These are phyloP conservation scores for Protula sp. DNA, from an alignment of 2,888 invertebrate species.

Conservation along the genomic window DNA sequence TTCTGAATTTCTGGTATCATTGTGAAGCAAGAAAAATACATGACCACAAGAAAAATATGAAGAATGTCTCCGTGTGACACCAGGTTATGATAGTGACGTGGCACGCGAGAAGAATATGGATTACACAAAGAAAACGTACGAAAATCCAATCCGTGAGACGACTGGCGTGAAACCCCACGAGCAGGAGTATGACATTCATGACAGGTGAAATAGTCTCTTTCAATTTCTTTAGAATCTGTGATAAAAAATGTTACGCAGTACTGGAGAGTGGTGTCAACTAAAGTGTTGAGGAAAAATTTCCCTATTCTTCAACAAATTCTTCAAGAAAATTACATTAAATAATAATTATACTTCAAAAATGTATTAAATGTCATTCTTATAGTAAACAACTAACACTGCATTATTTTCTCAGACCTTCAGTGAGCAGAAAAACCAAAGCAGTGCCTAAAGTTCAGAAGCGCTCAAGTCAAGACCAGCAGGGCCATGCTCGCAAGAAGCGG, in stretches of 20 bases:
- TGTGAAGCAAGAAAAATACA: too few species aligned
- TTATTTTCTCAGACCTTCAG: conserved; percentile 32
- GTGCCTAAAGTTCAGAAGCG: conserved; percentile 39
- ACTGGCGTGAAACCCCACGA: conserved; percentile 41
- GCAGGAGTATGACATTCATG: conserved; percentile 33
- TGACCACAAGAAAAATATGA: too few species aligned
- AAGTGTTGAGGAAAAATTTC: too few species aligned
- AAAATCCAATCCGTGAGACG: conserved; percentile 39
- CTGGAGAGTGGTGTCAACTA: too few species aligned
- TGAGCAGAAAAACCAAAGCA: conserved; percentile 40
- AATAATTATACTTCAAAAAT: too few species aligned
- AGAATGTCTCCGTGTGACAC: too few species aligned
- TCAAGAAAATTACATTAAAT: too few species aligned
- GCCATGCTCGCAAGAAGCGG: conserved; percentile 39
- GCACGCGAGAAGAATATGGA: conserved; percentile 51
- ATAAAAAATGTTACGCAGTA: too few species aligned
- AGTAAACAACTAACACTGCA: too few species aligned
- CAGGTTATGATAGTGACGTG: conserved; percentile 55
- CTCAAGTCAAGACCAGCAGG: conserved; percentile 25
- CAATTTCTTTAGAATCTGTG: conserved; percentile 1
- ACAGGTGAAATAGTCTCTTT: conserved; percentile 29
- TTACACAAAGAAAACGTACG: conserved; percentile 49
- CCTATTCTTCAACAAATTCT: too few species aligned
- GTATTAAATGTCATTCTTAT: too few species aligned
- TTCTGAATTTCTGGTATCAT: too few species aligned